Evolutionary conservation across 1,140 invertebrate genomes (phyloP).

Genomic region (Conus betulinus): DNA sequence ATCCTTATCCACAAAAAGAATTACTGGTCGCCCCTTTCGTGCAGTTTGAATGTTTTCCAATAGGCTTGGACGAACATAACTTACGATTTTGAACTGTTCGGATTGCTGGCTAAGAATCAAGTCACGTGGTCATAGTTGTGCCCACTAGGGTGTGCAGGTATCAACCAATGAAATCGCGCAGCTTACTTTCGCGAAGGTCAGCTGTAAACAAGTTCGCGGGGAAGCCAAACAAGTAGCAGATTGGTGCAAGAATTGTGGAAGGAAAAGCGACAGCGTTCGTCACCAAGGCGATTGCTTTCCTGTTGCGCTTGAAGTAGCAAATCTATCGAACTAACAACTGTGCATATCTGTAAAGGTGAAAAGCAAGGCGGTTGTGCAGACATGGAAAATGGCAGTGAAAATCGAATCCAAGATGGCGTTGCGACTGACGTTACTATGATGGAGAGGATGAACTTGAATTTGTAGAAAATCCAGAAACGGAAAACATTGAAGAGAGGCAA

Average conservation of each 20-base stretch:
- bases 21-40: too few relatives aligned
- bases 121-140: not conserved
- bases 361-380: conserved; percentile 34
- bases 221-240: conserved; percentile 1
- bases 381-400: conserved; percentile 40
- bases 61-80: too few relatives aligned
- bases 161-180: conserved; percentile 30
- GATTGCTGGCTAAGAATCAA: not conserved
- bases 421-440: conserved; percentile 39
- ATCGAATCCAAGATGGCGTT: conserved; percentile 49
- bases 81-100: too few relatives aligned
- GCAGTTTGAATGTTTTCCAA: too few relatives aligned
- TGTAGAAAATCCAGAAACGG: conserved; percentile 29
- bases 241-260: not conserved
- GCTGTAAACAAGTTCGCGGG: conserved; percentile 45
- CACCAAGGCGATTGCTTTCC: not conserved
- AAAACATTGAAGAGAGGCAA: conserved; percentile 40
- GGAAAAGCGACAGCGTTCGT: not conserved
- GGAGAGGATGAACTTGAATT: conserved; percentile 31
- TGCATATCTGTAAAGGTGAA: conserved; percentile 39
- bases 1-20: too few relatives aligned
- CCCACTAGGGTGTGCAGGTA: conserved; percentile 13
- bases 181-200: conserved; percentile 12
- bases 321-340: not conserved
- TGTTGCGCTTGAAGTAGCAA: not conserved